These are phyloP conservation scores for Tetragnatha versicolor DNA, from an alignment of 1,140 invertebrate species.

Conservation along the genomic window DNA sequence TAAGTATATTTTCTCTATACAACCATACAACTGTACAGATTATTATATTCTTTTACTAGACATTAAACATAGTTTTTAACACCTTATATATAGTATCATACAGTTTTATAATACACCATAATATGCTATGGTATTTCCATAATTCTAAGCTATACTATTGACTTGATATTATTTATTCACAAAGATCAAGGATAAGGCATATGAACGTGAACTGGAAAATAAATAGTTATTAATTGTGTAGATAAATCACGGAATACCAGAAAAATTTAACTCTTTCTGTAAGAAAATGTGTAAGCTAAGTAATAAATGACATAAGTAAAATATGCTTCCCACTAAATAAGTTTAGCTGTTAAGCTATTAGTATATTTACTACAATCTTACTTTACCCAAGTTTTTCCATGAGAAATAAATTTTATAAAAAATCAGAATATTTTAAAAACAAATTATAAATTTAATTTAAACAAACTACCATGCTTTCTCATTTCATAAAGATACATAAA, in stretches of 20 bases:
- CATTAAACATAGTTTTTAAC: conserved; percentile 7
- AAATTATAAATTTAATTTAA: too few species aligned
- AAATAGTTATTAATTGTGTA: background rate
- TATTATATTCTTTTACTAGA: background rate
- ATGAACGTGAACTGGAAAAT: background rate
- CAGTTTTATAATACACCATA: background rate
- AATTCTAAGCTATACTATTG: conserved; percentile 1
- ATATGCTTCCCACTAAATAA: background rate
- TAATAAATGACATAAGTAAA: background rate
- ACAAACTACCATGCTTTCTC: too few species aligned
- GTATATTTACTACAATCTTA: background rate
- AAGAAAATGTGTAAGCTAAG: background rate
- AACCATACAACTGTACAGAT: conserved; percentile 26
- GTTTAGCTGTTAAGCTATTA: background rate
- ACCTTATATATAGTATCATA: background rate
- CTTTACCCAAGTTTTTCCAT: background rate
- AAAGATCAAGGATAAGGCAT: conserved; percentile 29
- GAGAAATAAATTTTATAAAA: too few species aligned
- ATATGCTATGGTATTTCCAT: conserved; percentile 18
- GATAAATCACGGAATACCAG: background rate
- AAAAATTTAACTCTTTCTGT: background rate
- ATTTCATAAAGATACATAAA: too few species aligned
- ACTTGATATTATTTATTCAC: conserved; percentile 18
- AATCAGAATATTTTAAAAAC: too few species aligned
- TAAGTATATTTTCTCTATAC: conserved; percentile 16